Evolutionary conservation across 2,113 vertebrate genomes (phyloP).

Genomic region (Peromyscus maniculatus): DNA sequence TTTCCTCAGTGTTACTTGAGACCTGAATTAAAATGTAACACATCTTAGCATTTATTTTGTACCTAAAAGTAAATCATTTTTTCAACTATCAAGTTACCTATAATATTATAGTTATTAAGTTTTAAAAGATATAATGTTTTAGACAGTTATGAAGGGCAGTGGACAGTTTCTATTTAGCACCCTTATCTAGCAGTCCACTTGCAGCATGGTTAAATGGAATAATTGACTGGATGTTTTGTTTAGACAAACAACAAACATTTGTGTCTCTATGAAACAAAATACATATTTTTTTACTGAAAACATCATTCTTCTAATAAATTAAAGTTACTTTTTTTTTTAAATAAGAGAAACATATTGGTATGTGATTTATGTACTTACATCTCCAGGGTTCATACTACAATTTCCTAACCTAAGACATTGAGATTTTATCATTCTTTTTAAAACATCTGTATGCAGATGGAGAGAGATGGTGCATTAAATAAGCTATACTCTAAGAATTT

Average conservation of each 20-base stretch:
- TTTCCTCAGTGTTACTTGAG: neutral
- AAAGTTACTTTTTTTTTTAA: neutral
- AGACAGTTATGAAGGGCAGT: neutral
- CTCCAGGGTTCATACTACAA: neutral
- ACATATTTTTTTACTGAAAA: neutral
- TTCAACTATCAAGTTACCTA: neutral
- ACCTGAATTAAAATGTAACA: neutral
- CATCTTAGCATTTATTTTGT: neutral
- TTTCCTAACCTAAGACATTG: neutral
- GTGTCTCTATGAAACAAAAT: neutral
- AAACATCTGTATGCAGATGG: neutral
- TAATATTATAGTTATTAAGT: neutral
- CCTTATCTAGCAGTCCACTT: neutral
- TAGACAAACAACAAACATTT: neutral
- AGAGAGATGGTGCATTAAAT: neutral
- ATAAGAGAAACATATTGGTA: neutral
- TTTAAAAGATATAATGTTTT: neutral
- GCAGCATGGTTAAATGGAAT: neutral
- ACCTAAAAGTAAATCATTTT: neutral
- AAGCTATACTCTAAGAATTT: neutral
- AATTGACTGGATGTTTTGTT: conserved; percentile 7
- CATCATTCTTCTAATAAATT: neutral
- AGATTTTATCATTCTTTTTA: neutral
- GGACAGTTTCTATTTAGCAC: neutral
- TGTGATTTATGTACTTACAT: neutral